phyloP scores from a whole-genome alignment of 2,113 vertebrate species.

The Stigmatopora argus region DNA sequence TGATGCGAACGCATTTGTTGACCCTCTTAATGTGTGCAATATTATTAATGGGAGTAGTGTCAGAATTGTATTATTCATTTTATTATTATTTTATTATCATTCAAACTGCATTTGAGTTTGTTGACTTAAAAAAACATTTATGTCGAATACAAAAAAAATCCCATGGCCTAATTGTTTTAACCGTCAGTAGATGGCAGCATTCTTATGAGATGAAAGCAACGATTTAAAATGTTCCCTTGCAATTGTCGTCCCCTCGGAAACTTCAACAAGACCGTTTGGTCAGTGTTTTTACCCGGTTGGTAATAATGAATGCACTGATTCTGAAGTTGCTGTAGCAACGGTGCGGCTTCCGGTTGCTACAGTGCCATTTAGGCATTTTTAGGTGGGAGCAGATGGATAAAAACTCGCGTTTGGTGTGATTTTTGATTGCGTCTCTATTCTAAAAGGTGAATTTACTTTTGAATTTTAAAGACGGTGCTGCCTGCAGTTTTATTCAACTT shows the following conservation, averaged over 20 bases:
- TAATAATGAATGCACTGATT: conserved; percentile 7
- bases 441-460: not conserved
- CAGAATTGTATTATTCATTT: not conserved
- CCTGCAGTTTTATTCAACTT: not conserved
- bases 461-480: not conserved
- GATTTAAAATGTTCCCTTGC: not conserved
- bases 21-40: no score
- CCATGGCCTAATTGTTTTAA: conserved; percentile 4
- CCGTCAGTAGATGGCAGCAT: conserved; percentile 26
- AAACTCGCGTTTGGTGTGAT: not conserved
- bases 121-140: not conserved
- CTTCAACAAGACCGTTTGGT: not conserved
- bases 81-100: not conserved
- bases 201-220: not conserved
- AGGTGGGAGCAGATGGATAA: not conserved
- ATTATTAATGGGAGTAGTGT: no score
- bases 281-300: not conserved
- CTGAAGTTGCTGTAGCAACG: conserved; percentile 61
- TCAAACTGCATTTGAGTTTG: not conserved
- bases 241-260: conserved; percentile 39
- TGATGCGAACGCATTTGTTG: no score
- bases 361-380: not conserved
- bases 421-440: not conserved
- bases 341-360: not conserved
- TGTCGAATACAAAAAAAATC: not conserved